Base-by-base conservation (phyloP, 2,113 vertebrate genomes). In the Strigops habroptila region DNA sequence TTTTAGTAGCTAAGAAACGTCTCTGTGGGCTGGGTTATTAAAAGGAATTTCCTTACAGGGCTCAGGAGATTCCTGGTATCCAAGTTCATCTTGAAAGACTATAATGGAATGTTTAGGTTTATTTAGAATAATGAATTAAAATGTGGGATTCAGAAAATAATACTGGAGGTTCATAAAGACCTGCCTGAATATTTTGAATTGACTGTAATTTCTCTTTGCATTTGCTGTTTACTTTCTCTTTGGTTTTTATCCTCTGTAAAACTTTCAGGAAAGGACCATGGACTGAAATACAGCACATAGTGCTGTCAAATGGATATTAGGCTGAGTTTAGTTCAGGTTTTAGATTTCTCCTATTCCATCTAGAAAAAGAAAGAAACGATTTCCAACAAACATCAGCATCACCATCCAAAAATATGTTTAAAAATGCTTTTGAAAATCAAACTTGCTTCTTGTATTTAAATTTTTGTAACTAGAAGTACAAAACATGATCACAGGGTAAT, bases 31-130 rank as follows among this genome's bases (percentile, higher is more conserved):
- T 91, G 52, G 24, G 12, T 95, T 96, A 93, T 94, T 96, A 92
- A 90, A 95, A 90, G 82, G 93, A 94, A 95, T 95, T 96, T 96
- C 91, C 81, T 82, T 93, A 95, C 7, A 7, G 81, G 77, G 46
- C 92, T 95, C 93, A 59, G 65, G 96, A 96, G 96, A 91, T 91
- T 91, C 76, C 73, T 91, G 69, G 73, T 91, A 83, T 92, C 87
- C 70, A 71, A 82, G 70, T 77, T 88, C 37, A 48, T 95, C 81
- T 55, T 53, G 35, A 73, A 82, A 65, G 81, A 39, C 53, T 67
- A 7, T 41, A 70, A 31, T 68, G 86, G 59, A 94, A 93, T 91
- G 71, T 73, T 94, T 81, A 62, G 23, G 28, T 93, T 74, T 75
- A 60, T 92, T 86, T 65, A 86, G 55, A 93, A 91, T 51, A 85